Percentiles rank a stretch among this genome's conserved stretches.
phyloP scores from a whole-genome alignment of 1,140 invertebrate genomes.

The Sminthurides bifidus region DNA sequence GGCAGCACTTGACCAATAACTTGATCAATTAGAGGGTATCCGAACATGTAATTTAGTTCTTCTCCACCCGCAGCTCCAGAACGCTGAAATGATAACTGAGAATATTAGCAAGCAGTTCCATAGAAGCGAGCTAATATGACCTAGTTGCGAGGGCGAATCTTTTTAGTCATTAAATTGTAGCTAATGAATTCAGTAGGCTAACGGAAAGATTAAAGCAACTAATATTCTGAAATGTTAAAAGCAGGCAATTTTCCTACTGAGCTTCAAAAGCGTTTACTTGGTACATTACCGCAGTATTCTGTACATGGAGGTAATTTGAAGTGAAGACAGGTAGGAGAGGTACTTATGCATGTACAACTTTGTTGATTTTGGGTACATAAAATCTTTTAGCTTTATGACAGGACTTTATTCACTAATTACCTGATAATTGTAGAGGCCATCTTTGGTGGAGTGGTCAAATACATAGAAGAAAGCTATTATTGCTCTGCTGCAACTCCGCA shows the following conservation, averaged over 20 bases:
- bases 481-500: constrained; percentile 22
- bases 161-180: no score
- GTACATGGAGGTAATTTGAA: neutral
- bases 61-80: constrained; percentile 79
- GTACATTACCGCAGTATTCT: neutral
- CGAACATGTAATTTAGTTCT: constrained; percentile 81
- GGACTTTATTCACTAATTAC: neutral
- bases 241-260: no score
- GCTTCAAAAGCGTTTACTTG: neutral
- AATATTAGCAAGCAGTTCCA: neutral
- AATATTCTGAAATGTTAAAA: no score
- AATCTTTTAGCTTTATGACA: neutral
- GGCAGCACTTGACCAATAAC: constrained; percentile 23
- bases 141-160: no score
- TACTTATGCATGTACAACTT: neutral
- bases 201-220: no score
- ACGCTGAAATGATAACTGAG: constrained; percentile 46
- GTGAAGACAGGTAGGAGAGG: neutral
- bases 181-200: no score
- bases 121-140: neutral
- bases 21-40: constrained; percentile 60
- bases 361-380: neutral
- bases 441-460: constrained; percentile 83
- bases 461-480: constrained; percentile 75
- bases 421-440: constrained; percentile 56